Conservation (phyloP, 2,888 invertebrate species). For the Conomelus anceps region DNA sequence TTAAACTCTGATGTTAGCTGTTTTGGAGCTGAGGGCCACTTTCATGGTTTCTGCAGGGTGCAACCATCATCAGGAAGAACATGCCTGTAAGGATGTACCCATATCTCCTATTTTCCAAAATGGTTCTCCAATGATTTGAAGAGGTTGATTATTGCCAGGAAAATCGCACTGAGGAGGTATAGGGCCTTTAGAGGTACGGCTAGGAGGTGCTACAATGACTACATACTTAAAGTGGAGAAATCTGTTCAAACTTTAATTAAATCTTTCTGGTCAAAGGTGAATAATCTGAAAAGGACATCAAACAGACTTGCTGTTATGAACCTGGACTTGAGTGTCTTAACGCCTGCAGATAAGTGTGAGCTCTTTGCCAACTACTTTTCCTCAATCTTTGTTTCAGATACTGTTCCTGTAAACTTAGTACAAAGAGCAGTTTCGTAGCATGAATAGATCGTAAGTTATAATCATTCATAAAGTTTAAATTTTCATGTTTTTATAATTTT, state of each 20-base stretch:
- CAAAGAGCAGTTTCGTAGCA: too few relatives aligned
- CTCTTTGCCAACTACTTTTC: constrained; percentile 1
- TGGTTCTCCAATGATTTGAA: constrained; percentile 14
- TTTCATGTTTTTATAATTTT: too few relatives aligned
- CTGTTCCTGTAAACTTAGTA: background rate
- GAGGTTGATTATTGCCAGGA: constrained; percentile 1
- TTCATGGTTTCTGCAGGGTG: background rate
- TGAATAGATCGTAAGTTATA: too few relatives aligned
- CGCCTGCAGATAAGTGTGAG: background rate
- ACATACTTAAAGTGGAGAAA: background rate
- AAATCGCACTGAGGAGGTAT: constrained; percentile 3
- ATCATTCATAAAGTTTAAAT: too few relatives aligned
- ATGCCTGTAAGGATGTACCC: background rate
- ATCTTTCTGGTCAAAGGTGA: constrained; percentile 1
- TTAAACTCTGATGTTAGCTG: background rate
- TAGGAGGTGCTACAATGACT: background rate
- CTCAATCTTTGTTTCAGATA: background rate
- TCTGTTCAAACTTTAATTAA: background rate
- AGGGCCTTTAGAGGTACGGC: background rate
- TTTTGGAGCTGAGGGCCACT: background rate
- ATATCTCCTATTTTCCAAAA: constrained; percentile 2
- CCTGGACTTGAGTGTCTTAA: background rate
- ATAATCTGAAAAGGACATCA: background rate
- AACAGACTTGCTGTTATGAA: background rate
- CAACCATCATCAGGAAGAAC: background rate